Evolutionary conservation across 2,888 invertebrate genomes (phyloP), one percentile per base, ranked within the genome.

Genomic region (Tipula helvola): DNA sequence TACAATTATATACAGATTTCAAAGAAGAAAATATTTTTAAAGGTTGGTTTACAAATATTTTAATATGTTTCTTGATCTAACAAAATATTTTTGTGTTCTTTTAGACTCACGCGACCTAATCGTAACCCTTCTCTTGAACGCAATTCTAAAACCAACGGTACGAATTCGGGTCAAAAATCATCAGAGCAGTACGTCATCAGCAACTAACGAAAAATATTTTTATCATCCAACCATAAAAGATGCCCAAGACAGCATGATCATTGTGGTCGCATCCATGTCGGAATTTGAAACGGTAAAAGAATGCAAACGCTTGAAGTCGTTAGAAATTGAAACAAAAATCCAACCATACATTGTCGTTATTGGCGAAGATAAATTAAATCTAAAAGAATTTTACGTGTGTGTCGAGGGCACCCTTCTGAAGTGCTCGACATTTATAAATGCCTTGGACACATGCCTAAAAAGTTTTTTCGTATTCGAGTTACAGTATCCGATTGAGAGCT

Each of bases 391-490:
- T 36, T 86, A 36, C 52, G 86, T 86, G 7, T 86, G 42, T 86
- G 36, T 86, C 5, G 86, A 86, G n/a, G 47, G 36, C 4, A 86
- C 47, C 12, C 42, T 36, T 86, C 47, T 44, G 2, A 86, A 86
- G 13, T 86, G 42, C 52, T 86, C 47, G 2, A 36, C 47, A 47
- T 44, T 86, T 36, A 36, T 86, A 52, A 86, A 47, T 7, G 86
- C 86, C 10, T 13, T 86, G n/a, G 86, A 86, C n/a, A 47, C 47
- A 13, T 86, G 86, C 16, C 47, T 86, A 28, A 86, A 86, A 47
- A 36, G 47, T n/a, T 86, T 36, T 86, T 18, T 47, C 28, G 47
- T 86, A 52, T 86, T 86, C n/a, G 36, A 86, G 12, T 28, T 86
- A 28, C 47, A 47, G n/a, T 86, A 86, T 86, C 86, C 86, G 47